Base-by-base conservation (phyloP, 2,888 invertebrate genomes). In the Polymixis flavicincta region DNA sequence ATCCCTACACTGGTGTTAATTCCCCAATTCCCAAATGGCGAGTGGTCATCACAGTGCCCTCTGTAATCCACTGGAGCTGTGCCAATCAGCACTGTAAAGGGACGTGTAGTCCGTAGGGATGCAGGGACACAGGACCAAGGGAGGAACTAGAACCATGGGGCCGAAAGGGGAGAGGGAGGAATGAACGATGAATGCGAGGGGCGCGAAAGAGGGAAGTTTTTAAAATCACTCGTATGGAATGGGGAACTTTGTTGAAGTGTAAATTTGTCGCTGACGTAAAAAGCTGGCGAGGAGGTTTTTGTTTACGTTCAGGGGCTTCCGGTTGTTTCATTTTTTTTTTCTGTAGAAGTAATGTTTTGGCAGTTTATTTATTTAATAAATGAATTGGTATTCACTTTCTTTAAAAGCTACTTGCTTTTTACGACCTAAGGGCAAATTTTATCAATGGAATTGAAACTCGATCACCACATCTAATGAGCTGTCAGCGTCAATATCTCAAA, bases 31-130 rank as follows among this genome's bases (percentile, higher is more conserved):
- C 94, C 94, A 82, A 85, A 86, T 87, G 92, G 89, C 89, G 90
- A 94, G 94, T 95, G 95, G 95, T 94, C 95, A 95, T 93, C 92
- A 86, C 84, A 85, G 86, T 86, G 88, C 90, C 93, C 92, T 88
- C 89, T 83, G 89, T 96, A 95, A 96, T 96, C 95, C 95, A 94
- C 90, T 94, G 90, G 89, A 93, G 94, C 92, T 90, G 91, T 92
- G 88, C 94, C 96, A 96, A 96, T 96, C 96, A 96, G 95, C 96
- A 95, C 95, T 91, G 90, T 84, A 78, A 77, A 88, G 92, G 89
- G 90, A 89, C 84, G 74, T 80, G 74, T 85, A 86, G 81, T 83
- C 88, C 89, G 85, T 80, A 87, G 92, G 90, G 88, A 89, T 86
- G 80, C 74, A 65, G 76, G 77, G 57, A 84, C 66, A 74, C 66